Percentiles rank a stretch among this genome's conserved stretches.
These are phyloP conservation scores for Ciconia maguari DNA, from an alignment of 2,113 vertebrate genomes.

Conservation along the genomic window DNA sequence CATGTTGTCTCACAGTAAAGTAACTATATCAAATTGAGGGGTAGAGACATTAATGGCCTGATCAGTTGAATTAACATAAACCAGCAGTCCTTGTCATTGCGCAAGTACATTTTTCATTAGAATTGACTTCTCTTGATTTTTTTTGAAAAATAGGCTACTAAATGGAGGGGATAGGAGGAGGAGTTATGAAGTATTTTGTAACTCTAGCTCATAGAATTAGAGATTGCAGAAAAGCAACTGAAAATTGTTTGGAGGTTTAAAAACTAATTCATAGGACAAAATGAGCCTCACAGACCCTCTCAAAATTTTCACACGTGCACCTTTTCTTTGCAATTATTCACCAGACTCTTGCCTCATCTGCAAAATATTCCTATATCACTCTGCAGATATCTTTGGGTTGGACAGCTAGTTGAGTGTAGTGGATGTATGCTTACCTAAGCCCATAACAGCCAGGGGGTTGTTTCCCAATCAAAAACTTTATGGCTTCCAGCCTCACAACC, in stretches of 20 bases:
- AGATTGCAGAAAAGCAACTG: background rate
- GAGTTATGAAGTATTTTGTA: background rate
- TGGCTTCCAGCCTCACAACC: background rate
- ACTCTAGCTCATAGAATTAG: background rate
- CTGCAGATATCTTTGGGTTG: background rate
- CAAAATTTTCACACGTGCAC: background rate
- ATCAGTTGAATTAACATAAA: background rate
- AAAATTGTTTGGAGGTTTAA: background rate
- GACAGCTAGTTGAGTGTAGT: background rate
- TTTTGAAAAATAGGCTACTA: background rate
- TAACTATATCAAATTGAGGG: conserved; percentile 5
- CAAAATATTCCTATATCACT: background rate
- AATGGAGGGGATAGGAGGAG: background rate
- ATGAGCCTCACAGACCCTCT: background rate
- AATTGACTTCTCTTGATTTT: background rate
- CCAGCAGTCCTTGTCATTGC: background rate
- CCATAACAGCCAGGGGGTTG: background rate
- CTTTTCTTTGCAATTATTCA: background rate
- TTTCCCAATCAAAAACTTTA: background rate
- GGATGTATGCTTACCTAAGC: background rate
- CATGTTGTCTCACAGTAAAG: background rate
- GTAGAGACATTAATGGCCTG: conserved; percentile 7
- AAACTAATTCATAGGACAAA: background rate
- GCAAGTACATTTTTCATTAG: background rate
- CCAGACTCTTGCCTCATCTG: background rate